Base-by-base conservation (phyloP, 2,888 invertebrate species). In the Hyppa rectilinea region DNA sequence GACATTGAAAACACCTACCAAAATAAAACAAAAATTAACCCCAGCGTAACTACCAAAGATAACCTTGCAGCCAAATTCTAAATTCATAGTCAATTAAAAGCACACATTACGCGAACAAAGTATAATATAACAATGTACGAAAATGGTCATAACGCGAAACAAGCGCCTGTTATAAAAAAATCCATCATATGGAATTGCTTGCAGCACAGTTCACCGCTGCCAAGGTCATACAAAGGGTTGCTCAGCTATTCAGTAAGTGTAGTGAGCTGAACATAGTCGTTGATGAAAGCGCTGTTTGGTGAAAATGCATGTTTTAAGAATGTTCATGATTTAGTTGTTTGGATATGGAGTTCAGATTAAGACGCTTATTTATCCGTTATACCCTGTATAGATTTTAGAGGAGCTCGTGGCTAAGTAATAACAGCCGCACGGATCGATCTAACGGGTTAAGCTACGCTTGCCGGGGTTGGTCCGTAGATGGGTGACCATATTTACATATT, bases 141-240 rank as follows among this genome's bases (percentile, higher is more conserved):
- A 92, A 92, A 92, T 89, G 90, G 91, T 89, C 92, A 92, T 90
- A 88, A 88, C 88, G 83, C 78, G 78, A 85, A 89, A 91, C 90
- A 89, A 75, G 80, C 85, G 82, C 77, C 82, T 64, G 86, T 88
- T 91, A 94, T 94, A 93, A 93, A 93, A 95, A 94, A 95, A 94
- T 94, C 94, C 94, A 94, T 94, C 92, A 93, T 80, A 85, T 85
- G 75, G 83, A 81, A 90, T 89, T 85, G 91, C 91, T 89, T 85
- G 87, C 83, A 90, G 91, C 88, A 74, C 63, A 74, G 55, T 75
- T 80, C 81, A 84, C 84, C 67, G 69, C 75, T 75, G 68, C 85
- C 88, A 91, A 91, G 90, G 90, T 90, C 90, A 89, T 75, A 92
- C 91, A 93, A 93, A 92, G 87, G 81, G 87, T 85, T 87, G 23